Base-by-base conservation (phyloP, 1,140 invertebrate genomes). In the Calosoma granatense region DNA sequence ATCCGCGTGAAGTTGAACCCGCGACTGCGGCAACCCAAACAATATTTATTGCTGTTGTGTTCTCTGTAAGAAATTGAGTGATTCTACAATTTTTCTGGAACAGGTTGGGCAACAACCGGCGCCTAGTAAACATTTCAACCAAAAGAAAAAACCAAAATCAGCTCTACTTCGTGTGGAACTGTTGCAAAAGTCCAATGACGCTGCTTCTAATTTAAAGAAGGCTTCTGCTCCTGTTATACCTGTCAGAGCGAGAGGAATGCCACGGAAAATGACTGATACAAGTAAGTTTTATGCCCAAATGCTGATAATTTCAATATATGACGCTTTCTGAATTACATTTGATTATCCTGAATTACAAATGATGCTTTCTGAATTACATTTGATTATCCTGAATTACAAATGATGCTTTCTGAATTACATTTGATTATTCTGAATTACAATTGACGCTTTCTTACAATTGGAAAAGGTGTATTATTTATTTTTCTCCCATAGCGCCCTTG, bases 91-190 rank as follows among this genome's bases (percentile, higher is more conserved):
- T n/a, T n/a, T n/a, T n/a, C n/a, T n/a, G n/a, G n/a, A n/a, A 20
- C 60, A 77, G 74, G 76, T 84, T 63, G 81, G 82, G 14, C 78
- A 83, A 60, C 78, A 82, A 65, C 81, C 81, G 41, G 68, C 75
- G 20, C 79, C 84, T 47, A 76, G 81, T 1, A 96, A 97, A 75
- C 94, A 98, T 76, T 98, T 98, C 69, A 91, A 87, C 22, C 70
- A 97, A 1, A 96, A 94, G 75, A 82, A 92, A 53, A 97, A 97
- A 74, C 92, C 94, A 3, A 98, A 98, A 75, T 96, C 94, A 57
- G 91, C 92, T 1, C 83, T 89, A 1, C 73, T 98, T 19, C 79
- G 93, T 59, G 88, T 87, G 22, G 94, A 98, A 68, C 72, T 97
- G 15, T 69, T 97, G 23, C 89, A 92, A 64, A 97, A 96, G 75